Evolutionary conservation across 2,888 invertebrate species (phyloP), one percentile per base, ranked within the genome.

Genomic region (Lissonota sp.): DNA sequence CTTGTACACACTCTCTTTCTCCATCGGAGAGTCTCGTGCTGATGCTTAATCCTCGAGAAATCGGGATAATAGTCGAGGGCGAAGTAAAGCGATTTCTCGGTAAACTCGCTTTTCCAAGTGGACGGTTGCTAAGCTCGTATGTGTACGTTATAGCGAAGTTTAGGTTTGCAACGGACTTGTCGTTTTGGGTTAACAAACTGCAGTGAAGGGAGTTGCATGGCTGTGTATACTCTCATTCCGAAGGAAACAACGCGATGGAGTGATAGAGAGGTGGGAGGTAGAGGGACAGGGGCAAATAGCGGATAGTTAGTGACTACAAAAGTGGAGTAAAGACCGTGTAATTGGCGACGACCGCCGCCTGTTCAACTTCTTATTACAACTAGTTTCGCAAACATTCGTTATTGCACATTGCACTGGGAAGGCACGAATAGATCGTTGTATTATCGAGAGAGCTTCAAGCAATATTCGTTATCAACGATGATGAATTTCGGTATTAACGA

Each of bases 211-310:
- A 57, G 76, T 72, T 76, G 57, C 69, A 72, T 8, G 71, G 57
- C 72, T 76, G 76, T 76, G 72, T 80, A n/a, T n/a, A 63, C 80
- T 72, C 63, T 76, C 72, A 80, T 80, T 67, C 69, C 69, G 57
- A 40, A 37, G 71, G 44, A 51, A 57, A 14, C 57, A 12, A 16
- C 40, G 14, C 6, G 57, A 40, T 46, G n/a, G 53, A 12, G 53
- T n/a, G 42, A 71, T 49, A 46, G 66, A 46, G 71, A 58, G 44
- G 37, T 6, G 37, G 14, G 42, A 53, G 39, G 8, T 14, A 40
- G 42, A 44, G 53, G 49, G 63, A 5, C 37, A 40, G 58, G 14
- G 44, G 10, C 10, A 49, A 10, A 57, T n/a, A 7, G 26, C 42
- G 70, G 51, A 51, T 5, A 57, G 55, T 63, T 44, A 51, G 69